These are phyloP conservation scores for Apodemia duryi DNA, from an alignment of 2,888 invertebrate genomes.

Conservation along the genomic window DNA sequence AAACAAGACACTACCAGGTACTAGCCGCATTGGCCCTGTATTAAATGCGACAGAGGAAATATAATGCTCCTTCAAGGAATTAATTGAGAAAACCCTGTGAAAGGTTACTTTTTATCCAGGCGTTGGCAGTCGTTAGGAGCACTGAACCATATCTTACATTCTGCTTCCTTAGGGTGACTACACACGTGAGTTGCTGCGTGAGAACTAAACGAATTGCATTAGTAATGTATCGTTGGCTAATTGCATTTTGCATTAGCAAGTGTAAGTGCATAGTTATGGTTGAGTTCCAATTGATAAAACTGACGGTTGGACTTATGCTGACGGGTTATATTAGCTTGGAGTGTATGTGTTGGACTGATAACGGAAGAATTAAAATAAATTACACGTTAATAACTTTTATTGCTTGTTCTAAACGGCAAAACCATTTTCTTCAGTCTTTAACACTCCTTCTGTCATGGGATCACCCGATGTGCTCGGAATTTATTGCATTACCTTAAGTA, in stretches of 20 bases:
- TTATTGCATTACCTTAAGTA: no score
- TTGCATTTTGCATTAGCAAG: constrained; percentile 50
- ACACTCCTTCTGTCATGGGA: no score
- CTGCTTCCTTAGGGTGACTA: constrained; percentile 50
- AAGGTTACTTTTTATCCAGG: constrained; percentile 45
- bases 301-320: constrained; percentile 1
- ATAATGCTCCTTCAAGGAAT: constrained; percentile 17
- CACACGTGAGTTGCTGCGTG: constrained; percentile 51
- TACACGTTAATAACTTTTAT: neutral
- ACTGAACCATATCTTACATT: constrained; percentile 65
- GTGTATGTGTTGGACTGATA: no score
- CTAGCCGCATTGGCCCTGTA: constrained; percentile 6
- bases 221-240: constrained; percentile 51
- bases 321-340: neutral
- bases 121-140: constrained; percentile 51
- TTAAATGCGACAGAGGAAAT: constrained; percentile 12
- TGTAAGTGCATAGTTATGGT: constrained; percentile 38
- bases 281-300: constrained; percentile 23
- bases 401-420: neutral
- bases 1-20: neutral
- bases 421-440: no score
- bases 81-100: constrained; percentile 36
- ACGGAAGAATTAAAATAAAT: no score
- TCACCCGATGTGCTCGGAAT: no score
- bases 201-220: constrained; percentile 62